These are phyloP conservation scores for Chelmon rostratus DNA, from an alignment of 2,797 vertebrate genomes.

Conservation along the genomic window DNA sequence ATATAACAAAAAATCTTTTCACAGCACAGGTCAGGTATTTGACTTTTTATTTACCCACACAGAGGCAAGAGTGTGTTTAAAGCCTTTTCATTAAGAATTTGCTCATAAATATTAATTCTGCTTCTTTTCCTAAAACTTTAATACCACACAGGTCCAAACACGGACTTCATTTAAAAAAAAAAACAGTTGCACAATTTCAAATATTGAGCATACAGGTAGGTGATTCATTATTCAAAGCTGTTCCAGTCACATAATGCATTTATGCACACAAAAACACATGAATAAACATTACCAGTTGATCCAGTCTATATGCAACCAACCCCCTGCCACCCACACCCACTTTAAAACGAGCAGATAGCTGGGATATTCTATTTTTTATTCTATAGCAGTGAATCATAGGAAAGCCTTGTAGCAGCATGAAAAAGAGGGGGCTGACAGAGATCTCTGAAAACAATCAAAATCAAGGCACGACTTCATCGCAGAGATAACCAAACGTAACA, in stretches of 20 bases:
- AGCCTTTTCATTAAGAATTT: conserved; percentile 17
- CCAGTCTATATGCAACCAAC: conserved; percentile 65
- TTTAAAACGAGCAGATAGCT: conserved; percentile 67
- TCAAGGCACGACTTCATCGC: conserved; percentile 41
- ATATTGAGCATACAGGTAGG: conserved; percentile 28
- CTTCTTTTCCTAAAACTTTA: not conserved
- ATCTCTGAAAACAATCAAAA: conserved; percentile 60
- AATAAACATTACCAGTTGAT: conserved; percentile 77
- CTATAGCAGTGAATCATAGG: conserved; percentile 61
- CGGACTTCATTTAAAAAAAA: conserved; percentile 28
- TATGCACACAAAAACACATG: conserved; percentile 63
- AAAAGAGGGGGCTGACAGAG: conserved; percentile 55
- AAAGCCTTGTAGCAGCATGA: conserved; percentile 54
- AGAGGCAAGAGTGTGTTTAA: conserved; percentile 4
- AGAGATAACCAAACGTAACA: conserved; percentile 34
- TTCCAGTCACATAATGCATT: conserved; percentile 31
- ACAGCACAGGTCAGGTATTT: conserved; percentile 21
- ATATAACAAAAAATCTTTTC: conserved; percentile 13
- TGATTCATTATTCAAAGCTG: conserved; percentile 42
- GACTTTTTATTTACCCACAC: conserved; percentile 31
- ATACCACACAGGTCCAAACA: conserved; percentile 9
- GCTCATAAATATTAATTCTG: not conserved
- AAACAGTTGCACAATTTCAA: not conserved
- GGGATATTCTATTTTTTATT: conserved; percentile 68
- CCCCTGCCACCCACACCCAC: conserved; percentile 74